phyloP scores from a whole-genome alignment of 2,113 vertebrate genomes.

The Hippocampus mohnikei region DNA sequence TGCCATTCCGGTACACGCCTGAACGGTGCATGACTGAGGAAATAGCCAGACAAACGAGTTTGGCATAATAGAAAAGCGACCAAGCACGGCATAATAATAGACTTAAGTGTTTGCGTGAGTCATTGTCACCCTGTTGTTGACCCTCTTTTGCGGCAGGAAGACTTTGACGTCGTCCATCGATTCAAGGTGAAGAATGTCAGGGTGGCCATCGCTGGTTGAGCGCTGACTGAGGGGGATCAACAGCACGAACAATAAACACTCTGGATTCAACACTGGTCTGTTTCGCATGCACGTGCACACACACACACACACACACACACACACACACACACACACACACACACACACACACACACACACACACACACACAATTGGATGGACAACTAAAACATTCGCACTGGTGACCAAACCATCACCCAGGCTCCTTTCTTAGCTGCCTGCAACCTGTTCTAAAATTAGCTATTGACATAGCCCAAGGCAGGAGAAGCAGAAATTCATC shows the following conservation, averaged over 20 bases:
- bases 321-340: too few species aligned
- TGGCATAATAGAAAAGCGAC: conserved; percentile 37
- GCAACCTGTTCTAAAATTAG: background rate
- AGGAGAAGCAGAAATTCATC: background rate
- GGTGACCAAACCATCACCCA: too few species aligned
- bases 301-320: too few species aligned
- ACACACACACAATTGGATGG: background rate
- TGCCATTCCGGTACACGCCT: conserved; percentile 43
- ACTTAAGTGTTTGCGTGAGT: conserved; percentile 9
- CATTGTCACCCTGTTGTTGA: background rate
- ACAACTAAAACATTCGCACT: background rate
- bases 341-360: too few species aligned
- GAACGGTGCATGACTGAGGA: conserved; percentile 2
- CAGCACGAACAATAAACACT: background rate
- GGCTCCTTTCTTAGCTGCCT: too few species aligned
- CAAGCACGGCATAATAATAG: conserved; percentile 22
- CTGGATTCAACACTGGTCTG: background rate
- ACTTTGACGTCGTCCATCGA: conserved; percentile 1
- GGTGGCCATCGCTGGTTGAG: background rate
- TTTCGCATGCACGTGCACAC: background rate
- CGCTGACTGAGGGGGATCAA: background rate
- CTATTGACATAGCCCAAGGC: background rate
- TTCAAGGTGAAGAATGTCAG: too few species aligned
- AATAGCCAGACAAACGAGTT: conserved; percentile 49
- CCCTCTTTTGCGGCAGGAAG: background rate